Evolutionary conservation across 2,797 vertebrate species (phyloP).

Genomic region (Furcifer pardalis): DNA sequence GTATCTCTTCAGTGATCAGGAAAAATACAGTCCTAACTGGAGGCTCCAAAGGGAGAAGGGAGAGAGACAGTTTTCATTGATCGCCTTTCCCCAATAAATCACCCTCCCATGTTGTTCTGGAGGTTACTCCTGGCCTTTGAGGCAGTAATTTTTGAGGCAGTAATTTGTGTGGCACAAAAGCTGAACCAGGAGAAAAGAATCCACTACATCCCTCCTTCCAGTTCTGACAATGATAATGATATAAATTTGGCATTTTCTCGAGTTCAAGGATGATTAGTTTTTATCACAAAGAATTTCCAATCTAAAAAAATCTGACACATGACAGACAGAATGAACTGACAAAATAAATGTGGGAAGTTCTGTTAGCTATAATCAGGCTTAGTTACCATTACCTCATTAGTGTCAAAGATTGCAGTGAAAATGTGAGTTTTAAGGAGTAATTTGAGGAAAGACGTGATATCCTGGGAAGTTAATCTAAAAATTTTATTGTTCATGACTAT

Average conservation of each 20-base stretch:
- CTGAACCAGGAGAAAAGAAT: not conserved
- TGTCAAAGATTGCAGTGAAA: not conserved
- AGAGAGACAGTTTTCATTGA: not conserved
- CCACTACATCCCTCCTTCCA: not conserved
- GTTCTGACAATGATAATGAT: not conserved
- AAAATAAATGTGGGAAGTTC: too few species aligned
- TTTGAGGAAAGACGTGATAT: not conserved
- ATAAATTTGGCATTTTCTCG: not conserved
- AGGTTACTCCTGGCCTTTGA: not conserved
- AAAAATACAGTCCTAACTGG: too few species aligned
- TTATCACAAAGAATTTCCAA: not conserved
- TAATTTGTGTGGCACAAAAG: not conserved
- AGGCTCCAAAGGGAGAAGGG: too few species aligned
- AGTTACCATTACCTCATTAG: not conserved
- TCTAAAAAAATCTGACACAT: not conserved
- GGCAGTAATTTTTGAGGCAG: not conserved
- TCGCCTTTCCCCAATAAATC: not conserved
- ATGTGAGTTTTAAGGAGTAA: not conserved
- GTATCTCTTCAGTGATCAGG: too few species aligned
- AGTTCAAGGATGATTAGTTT: not conserved
- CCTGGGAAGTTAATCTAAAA: too few species aligned
- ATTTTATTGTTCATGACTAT: not conserved
- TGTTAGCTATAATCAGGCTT: not conserved
- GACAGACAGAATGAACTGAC: too few species aligned
- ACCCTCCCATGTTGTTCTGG: not conserved